Conservation (phyloP, 64 coral and sea anemone genomes). For the Stichodactyla mertensii region DNA sequence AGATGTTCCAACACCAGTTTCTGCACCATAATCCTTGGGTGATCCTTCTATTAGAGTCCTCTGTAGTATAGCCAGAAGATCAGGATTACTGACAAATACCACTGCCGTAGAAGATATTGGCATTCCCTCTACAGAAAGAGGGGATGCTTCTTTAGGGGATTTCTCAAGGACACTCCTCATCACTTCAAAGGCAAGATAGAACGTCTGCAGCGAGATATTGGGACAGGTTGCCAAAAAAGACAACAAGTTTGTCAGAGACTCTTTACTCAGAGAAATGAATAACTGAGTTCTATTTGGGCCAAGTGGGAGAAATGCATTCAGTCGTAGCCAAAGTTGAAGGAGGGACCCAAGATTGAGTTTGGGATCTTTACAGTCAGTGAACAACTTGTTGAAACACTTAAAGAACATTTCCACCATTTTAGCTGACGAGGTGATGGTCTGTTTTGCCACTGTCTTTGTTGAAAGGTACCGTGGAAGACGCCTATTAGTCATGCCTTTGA, state of each 20-base stretch:
- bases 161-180: constrained; percentile 28
- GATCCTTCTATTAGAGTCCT: constrained; percentile 23
- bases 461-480: not conserved
- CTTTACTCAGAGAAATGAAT: not conserved
- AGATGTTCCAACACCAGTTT: constrained; percentile 12
- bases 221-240: constrained; percentile 12
- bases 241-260: constrained; percentile 17
- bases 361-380: constrained; percentile 11
- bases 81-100: constrained; percentile 41
- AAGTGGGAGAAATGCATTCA: not conserved
- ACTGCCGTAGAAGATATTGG: not conserved
- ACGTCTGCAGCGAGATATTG: constrained; percentile 14
- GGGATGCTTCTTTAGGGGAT: not conserved
- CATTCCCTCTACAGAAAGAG: not conserved
- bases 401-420: not conserved
- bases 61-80: constrained; percentile 32
- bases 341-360: constrained; percentile 33
- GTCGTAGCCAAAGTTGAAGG: constrained; percentile 43
- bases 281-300: not conserved
- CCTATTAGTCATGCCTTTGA: constrained; percentile 31
- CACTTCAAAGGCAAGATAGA: constrained; percentile 41
- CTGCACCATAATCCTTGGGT: constrained; percentile 20
- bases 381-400: constrained; percentile 35
- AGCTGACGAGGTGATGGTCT: not conserved
- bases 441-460: not conserved